These are phyloP conservation scores for Thryonomys swinderianus DNA, from an alignment of 2,113 vertebrate species.

Conservation along the genomic window DNA sequence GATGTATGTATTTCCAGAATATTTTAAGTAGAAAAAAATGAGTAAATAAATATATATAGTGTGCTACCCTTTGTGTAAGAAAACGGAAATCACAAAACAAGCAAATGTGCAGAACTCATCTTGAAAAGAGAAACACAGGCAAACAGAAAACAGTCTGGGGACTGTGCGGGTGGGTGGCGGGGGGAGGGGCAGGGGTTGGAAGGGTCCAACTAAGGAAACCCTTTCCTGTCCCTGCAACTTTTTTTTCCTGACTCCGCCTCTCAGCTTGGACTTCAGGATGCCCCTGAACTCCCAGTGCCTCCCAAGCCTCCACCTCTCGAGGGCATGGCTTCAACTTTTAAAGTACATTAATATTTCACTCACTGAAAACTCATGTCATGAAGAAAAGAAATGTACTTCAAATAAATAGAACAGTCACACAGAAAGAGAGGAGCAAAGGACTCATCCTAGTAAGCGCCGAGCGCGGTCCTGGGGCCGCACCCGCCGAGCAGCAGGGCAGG, in stretches of 20 bases:
- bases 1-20: not conserved
- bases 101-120: not conserved
- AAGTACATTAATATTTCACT: not conserved
- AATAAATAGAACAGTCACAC: not conserved
- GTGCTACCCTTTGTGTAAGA: not conserved
- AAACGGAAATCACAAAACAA: not conserved
- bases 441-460: not conserved
- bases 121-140: not conserved
- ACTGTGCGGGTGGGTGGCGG: no score
- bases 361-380: not conserved
- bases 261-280: not conserved
- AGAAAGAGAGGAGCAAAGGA: not conserved
- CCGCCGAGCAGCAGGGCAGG: accelerated
- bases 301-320: not conserved
- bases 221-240: not conserved
- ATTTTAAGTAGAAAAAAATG: not conserved
- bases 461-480: not conserved
- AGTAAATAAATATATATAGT: not conserved
- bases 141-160: not conserved
- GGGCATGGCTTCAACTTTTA: not conserved
- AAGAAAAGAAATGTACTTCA: not conserved
- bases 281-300: not conserved
- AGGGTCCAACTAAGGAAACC: not conserved
- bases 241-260: not conserved
- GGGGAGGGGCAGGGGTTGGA: not conserved